Percentiles rank a stretch among this genome's conserved stretches.
Conservation (phyloP, 2,113 vertebrate genomes). For the Nesogale talazaci region DNA sequence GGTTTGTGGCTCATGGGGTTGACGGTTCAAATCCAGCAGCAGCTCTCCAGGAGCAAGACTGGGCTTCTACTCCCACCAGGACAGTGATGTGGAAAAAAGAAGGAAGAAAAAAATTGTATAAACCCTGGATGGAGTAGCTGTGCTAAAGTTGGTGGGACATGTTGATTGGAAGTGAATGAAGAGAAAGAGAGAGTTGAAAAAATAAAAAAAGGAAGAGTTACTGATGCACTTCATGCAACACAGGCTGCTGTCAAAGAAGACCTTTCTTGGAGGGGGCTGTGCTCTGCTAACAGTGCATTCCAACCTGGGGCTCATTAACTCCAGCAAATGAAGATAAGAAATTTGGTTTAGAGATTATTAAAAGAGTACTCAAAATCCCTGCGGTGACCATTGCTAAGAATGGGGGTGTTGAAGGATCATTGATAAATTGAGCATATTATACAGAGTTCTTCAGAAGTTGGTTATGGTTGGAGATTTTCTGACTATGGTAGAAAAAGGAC, state of each 20-base stretch:
- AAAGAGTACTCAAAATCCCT: constrained; percentile 94
- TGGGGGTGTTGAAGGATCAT: constrained; percentile 95
- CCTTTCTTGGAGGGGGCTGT: constrained; percentile 94
- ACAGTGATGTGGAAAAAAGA: too few relatives aligned
- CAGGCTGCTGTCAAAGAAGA: constrained; percentile 98
- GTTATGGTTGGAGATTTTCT: constrained; percentile 96
- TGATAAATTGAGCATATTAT: constrained; percentile 98
- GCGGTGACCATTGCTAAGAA: constrained; percentile 99
- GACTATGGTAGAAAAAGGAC: constrained; percentile 98
- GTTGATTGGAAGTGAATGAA: constrained; percentile 98
- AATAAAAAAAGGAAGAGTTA: too few relatives aligned
- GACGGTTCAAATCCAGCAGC: too few relatives aligned
- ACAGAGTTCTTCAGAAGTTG: constrained; percentile 90
- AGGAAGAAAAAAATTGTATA: too few relatives aligned
- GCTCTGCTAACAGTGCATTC: constrained; percentile 96
- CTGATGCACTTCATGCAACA: constrained; percentile 96
- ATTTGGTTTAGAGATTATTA: constrained; percentile 96
- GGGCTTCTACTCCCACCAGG: too few relatives aligned
- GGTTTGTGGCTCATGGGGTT: too few relatives aligned
- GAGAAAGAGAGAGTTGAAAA: too few relatives aligned
- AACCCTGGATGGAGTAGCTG: constrained; percentile 92
- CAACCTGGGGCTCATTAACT: constrained; percentile 89
- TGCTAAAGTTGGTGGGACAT: constrained; percentile 97
- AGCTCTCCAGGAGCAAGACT: too few relatives aligned
- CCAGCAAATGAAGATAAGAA: constrained; percentile 93